These are phyloP conservation scores for Ricordea florida DNA, from an alignment of 92 coral and sea anemone genomes.

Conservation along the genomic window DNA sequence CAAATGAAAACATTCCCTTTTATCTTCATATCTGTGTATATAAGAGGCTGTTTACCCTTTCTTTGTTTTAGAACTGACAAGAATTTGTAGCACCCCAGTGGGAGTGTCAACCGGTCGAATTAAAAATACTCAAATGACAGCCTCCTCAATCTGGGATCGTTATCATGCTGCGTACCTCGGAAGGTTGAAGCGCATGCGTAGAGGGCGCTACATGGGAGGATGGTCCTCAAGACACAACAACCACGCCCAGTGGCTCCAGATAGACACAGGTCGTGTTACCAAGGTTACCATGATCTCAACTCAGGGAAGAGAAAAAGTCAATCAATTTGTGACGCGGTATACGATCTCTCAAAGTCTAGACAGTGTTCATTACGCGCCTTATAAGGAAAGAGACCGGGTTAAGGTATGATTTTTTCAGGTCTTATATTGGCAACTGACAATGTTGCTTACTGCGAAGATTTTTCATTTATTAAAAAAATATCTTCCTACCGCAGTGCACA, in stretches of 20 bases:
- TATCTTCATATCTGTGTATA: too few relatives aligned
- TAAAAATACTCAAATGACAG: constrained; percentile 66
- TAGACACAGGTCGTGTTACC: constrained; percentile 66
- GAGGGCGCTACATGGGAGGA: constrained; percentile 75
- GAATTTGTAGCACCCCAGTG: constrained; percentile 65
- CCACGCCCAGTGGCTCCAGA: constrained; percentile 83
- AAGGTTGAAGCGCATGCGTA: constrained; percentile 62
- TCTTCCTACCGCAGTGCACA: too few relatives aligned
- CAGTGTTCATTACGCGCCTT: constrained; percentile 66
- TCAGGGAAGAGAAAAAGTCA: constrained; percentile 71
- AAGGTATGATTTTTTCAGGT: too few relatives aligned
- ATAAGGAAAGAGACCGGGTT: constrained; percentile 50
- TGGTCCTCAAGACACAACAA: constrained; percentile 90
- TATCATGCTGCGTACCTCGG: constrained; percentile 73
- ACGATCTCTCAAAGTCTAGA: constrained; percentile 73
- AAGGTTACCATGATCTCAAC: constrained; percentile 79
- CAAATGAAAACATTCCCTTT: too few relatives aligned
- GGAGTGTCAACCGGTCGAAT: constrained; percentile 83
- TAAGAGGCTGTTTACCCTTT: not conserved
- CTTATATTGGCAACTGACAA: too few relatives aligned
- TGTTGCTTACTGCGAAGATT: too few relatives aligned
- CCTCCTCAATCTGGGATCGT: constrained; percentile 71
- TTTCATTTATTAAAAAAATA: too few relatives aligned
- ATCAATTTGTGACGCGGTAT: constrained; percentile 71
- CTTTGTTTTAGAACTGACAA: constrained; percentile 52